Conservation (phyloP, 1,140 invertebrate genomes). For the Saccostrea glomerata region DNA sequence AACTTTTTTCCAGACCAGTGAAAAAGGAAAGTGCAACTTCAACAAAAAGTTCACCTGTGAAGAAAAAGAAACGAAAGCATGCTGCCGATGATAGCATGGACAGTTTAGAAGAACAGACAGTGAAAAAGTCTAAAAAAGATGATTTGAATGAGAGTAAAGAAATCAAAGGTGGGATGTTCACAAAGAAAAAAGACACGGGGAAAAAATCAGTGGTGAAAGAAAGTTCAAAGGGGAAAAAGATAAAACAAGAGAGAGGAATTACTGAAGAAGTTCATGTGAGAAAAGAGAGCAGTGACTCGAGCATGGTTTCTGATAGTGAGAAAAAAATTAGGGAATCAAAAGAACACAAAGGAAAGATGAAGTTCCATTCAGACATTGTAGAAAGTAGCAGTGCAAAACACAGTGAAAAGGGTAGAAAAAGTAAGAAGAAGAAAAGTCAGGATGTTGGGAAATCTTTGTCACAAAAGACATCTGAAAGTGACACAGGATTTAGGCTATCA, state of each 20-base stretch:
- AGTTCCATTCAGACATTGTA: neutral
- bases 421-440: conserved; percentile 19
- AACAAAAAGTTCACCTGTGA: neutral
- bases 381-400: conserved; percentile 38
- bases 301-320: neutral
- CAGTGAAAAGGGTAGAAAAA: conserved; percentile 20
- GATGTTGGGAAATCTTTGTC: neutral
- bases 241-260: neutral
- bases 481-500: neutral
- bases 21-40: neutral
- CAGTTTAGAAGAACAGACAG: neutral
- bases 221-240: neutral
- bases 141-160: neutral
- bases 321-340: neutral
- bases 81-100: neutral
- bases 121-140: neutral
- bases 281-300: neutral
- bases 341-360: conserved; percentile 38
- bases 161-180: neutral
- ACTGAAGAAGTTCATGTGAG: neutral
- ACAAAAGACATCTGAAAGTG: conserved; percentile 38
- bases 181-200: neutral
- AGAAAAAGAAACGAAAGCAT: conserved; percentile 4
- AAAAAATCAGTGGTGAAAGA: neutral
- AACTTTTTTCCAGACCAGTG: neutral